phyloP scores from a whole-genome alignment of 2,888 invertebrate species.

The Xestia sexstrigata region DNA sequence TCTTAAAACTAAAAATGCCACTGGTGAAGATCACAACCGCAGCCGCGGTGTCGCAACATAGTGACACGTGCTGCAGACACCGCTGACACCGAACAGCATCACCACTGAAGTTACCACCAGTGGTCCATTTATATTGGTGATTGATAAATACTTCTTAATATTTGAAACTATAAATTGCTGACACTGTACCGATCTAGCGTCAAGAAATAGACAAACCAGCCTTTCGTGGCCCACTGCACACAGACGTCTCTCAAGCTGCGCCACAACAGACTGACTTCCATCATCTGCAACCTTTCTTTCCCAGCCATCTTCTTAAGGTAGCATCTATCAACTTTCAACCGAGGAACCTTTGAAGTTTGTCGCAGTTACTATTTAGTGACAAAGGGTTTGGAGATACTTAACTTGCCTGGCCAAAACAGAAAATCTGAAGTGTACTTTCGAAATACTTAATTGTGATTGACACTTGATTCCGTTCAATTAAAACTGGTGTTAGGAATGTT shows the following conservation, averaged over 20 bases:
- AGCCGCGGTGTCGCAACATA: conserved; percentile 42
- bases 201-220: neutral
- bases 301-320: neutral
- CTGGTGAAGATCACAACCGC: conserved; percentile 33
- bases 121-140: neutral
- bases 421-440: neutral
- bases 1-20: conserved; percentile 15
- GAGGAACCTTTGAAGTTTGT: neutral
- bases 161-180: neutral
- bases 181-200: neutral
- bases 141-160: neutral
- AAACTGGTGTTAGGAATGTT: no score
- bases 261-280: neutral
- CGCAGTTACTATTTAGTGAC: neutral
- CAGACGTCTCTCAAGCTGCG: neutral
- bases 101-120: neutral
- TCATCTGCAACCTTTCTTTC: neutral
- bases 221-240: neutral
- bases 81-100: conserved; percentile 1
- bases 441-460: no score
- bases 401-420: neutral
- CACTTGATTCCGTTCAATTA: no score
- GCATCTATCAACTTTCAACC: neutral
- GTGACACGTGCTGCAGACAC: conserved; percentile 27
- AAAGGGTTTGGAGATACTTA: neutral